These are phyloP conservation scores for Myioborus miniatus DNA, from an alignment of 2,797 vertebrate species.

Conservation along the genomic window DNA sequence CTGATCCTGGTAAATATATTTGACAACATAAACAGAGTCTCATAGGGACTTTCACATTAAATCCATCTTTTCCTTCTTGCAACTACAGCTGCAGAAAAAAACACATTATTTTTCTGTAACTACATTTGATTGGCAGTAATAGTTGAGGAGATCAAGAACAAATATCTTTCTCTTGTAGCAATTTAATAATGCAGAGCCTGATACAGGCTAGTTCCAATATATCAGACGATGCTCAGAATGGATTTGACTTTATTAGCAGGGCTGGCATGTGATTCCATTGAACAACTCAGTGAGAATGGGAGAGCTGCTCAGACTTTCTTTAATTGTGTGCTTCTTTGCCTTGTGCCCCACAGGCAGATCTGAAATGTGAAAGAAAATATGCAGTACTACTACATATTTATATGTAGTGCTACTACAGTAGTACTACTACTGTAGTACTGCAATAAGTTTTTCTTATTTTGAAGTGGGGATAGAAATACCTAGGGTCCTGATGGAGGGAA, in stretches of 20 bases:
- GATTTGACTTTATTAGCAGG: neutral
- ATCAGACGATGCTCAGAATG: neutral
- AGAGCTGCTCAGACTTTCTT: neutral
- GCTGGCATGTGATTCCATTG: neutral
- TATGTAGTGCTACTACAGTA: neutral
- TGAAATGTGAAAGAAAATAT: neutral
- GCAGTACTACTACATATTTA: neutral
- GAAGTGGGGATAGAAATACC: neutral
- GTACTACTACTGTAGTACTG: neutral
- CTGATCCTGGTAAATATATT: neutral
- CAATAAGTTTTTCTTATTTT: neutral
- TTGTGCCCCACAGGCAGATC: neutral
- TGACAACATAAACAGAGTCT: neutral
- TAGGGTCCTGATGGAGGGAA: neutral
- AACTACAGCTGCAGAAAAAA: neutral
- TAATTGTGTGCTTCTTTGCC: neutral
- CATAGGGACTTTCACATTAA: neutral
- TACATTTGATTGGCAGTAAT: neutral
- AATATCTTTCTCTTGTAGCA: neutral
- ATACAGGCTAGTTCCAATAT: neutral
- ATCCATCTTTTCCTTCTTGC: neutral
- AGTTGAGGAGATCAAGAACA: neutral
- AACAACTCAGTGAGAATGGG: neutral
- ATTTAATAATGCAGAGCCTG: neutral
- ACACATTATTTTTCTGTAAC: neutral